Evolutionary conservation across 2,888 invertebrate genomes (phyloP).

Genomic region (Pyrrhosoma nymphula): DNA sequence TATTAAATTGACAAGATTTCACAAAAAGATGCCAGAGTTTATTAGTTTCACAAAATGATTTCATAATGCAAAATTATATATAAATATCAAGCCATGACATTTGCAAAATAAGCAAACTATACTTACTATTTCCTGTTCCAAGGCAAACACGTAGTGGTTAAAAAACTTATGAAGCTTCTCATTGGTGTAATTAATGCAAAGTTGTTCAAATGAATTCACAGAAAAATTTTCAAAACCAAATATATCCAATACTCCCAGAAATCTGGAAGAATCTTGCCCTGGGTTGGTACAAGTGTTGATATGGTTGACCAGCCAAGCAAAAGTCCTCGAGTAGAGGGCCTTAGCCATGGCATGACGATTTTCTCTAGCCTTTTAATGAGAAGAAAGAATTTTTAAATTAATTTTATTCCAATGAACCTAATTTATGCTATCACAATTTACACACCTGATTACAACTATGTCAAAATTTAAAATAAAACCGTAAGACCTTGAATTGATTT

Average conservation of each 20-base stretch:
- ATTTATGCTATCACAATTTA: no score
- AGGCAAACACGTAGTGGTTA: constrained; percentile 96
- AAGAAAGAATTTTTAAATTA: constrained; percentile 12
- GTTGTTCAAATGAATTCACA: constrained; percentile 94
- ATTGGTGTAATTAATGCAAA: constrained; percentile 96
- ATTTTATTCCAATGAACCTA: neutral
- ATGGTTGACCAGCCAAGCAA: constrained; percentile 95
- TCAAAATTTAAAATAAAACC: no score
- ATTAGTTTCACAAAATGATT: no score
- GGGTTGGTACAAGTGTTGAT: constrained; percentile 96
- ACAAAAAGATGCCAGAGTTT: no score
- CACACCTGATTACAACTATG: no score
- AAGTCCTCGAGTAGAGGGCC: constrained; percentile 92
- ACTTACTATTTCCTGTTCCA: constrained; percentile 96
- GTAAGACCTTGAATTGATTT: no score
- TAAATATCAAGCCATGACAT: no score
- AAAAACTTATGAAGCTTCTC: constrained; percentile 97
- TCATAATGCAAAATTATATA: no score
- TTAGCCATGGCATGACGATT: constrained; percentile 97
- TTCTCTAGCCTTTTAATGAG: constrained; percentile 86
- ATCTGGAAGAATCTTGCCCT: constrained; percentile 87
- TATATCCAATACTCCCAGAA: constrained; percentile 94
- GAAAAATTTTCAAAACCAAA: constrained; percentile 97
- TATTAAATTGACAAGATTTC: no score
- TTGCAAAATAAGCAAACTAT: neutral